Conservation (phyloP, 2,113 vertebrate species). For the Bufo bufo region DNA sequence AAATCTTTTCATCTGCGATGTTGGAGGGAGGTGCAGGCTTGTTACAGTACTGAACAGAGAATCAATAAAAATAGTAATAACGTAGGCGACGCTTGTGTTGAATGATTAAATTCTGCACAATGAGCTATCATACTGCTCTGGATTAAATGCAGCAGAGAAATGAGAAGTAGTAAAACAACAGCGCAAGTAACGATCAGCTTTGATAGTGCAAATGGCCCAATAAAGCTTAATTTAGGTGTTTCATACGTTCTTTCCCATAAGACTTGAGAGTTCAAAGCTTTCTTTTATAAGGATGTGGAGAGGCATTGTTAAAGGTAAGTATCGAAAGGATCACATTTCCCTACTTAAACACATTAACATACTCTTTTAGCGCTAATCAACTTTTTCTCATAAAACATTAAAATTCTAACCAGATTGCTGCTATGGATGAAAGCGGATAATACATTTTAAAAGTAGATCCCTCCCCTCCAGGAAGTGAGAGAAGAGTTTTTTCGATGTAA, state of each 20-base stretch:
- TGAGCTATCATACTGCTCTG: slow-evolving; percentile 14
- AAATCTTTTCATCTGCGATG: slow-evolving; percentile 23
- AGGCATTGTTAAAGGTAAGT: slow-evolving; percentile 39
- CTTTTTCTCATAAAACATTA: slow-evolving; percentile 48
- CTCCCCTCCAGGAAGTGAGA: neutral
- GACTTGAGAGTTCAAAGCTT: slow-evolving; percentile 40
- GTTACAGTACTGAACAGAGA: slow-evolving; percentile 32
- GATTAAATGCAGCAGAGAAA: slow-evolving; percentile 26
- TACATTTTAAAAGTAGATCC: slow-evolving; percentile 21
- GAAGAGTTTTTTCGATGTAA: neutral
- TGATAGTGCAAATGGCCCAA: slow-evolving; percentile 35
- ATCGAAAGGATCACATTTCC: slow-evolving; percentile 36
- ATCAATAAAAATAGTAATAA: slow-evolving; percentile 44
- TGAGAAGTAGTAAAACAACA: slow-evolving; percentile 24
- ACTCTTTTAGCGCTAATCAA: slow-evolving; percentile 47
- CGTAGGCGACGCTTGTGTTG: slow-evolving; percentile 14
- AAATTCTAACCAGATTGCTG: slow-evolving; percentile 42
- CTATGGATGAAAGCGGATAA: slow-evolving; percentile 36
- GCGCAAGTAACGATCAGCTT: slow-evolving; percentile 46
- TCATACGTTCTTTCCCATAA: slow-evolving; percentile 47
- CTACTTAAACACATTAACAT: slow-evolving; percentile 24
- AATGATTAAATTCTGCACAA: slow-evolving; percentile 26
- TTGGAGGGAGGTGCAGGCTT: neutral
- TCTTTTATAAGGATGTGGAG: slow-evolving; percentile 40
- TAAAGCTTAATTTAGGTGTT: slow-evolving; percentile 50